phyloP scores from a whole-genome alignment of 2,888 invertebrate genomes.

The Xanthia icteritia region DNA sequence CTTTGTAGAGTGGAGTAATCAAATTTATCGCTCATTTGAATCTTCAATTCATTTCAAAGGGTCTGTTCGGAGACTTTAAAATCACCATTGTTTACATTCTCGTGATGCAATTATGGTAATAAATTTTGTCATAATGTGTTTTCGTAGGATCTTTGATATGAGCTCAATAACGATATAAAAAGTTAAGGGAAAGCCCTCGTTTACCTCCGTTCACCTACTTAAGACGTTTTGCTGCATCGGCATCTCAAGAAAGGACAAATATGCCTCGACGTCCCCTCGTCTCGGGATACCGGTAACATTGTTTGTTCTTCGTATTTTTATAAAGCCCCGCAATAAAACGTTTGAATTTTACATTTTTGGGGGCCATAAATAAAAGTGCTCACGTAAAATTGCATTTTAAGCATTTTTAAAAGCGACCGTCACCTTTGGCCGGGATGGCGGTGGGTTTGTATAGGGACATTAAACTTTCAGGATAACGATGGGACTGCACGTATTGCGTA shows the following conservation, averaged over 20 bases:
- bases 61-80: slow-evolving; percentile 73
- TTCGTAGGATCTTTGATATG: slow-evolving; percentile 48
- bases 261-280: slow-evolving; percentile 83
- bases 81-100: slow-evolving; percentile 77
- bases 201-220: slow-evolving; percentile 75
- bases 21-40: slow-evolving; percentile 89
- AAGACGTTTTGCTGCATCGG: slow-evolving; percentile 77
- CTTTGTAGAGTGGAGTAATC: slow-evolving; percentile 87
- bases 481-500: slow-evolving; percentile 75
- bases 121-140: slow-evolving; percentile 61
- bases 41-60: slow-evolving; percentile 85
- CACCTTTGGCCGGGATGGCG: slow-evolving; percentile 81
- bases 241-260: slow-evolving; percentile 81
- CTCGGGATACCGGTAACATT: slow-evolving; percentile 85
- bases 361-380: slow-evolving; percentile 88
- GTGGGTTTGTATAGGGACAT: slow-evolving; percentile 75
- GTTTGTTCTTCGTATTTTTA: slow-evolving; percentile 89
- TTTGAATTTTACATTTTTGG: slow-evolving; percentile 89
- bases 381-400: slow-evolving; percentile 90
- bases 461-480: slow-evolving; percentile 79
- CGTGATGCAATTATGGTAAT: slow-evolving; percentile 73
- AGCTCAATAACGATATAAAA: slow-evolving; percentile 54
- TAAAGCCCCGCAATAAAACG: slow-evolving; percentile 89
- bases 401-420: slow-evolving; percentile 86
- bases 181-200: slow-evolving; percentile 47